A percentile compares a stretch with the other conserved stretches of the same genome.
Conservation (phyloP, 2,113 vertebrate genomes). For the Tragulus kanchil region DNA sequence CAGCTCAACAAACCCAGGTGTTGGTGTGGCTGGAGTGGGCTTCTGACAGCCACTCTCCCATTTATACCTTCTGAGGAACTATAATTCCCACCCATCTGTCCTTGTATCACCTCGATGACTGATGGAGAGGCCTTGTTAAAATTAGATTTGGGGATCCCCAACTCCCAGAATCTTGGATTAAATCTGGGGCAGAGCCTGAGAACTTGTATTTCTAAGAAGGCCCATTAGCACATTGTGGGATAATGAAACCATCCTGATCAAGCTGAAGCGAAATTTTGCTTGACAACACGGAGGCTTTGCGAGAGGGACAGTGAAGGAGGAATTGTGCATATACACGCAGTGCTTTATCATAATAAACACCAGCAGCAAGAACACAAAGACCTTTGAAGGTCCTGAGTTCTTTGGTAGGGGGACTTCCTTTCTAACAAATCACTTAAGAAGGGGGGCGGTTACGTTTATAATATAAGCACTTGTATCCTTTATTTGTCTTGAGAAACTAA, state of each 20-base stretch:
- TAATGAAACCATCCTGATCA: slow-evolving; percentile 93
- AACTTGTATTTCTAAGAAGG: too few species aligned
- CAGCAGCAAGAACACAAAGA: slow-evolving; percentile 85
- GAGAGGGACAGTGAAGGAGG: slow-evolving; percentile 85
- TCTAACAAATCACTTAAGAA: slow-evolving; percentile 93
- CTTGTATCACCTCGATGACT: not conserved
- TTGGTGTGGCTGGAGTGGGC: too few species aligned
- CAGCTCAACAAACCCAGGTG: not conserved
- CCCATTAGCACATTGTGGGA: too few species aligned
- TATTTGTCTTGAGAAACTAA: slow-evolving; percentile 99
- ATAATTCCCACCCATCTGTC: not conserved
- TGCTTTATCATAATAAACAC: slow-evolving; percentile 91
- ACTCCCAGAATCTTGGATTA: not conserved
- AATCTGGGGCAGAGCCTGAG: not conserved
- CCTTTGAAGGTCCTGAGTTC: slow-evolving; percentile 90
- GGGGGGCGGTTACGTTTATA: slow-evolving; percentile 98
- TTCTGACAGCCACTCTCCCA: not conserved
- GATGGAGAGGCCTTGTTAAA: not conserved
- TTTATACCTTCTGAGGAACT: not conserved
- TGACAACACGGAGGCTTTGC: slow-evolving; percentile 89
- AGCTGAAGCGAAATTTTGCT: slow-evolving; percentile 92
- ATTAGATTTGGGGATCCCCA: not conserved
- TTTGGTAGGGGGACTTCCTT: slow-evolving; percentile 88
- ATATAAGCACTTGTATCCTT: slow-evolving; percentile 98
- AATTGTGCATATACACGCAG: slow-evolving; percentile 84